A percentile compares a stretch with the other conserved stretches of the same genome.
These are phyloP conservation scores for Mesitornis unicolor DNA, from an alignment of 2,113 vertebrate genomes.

Conservation along the genomic window DNA sequence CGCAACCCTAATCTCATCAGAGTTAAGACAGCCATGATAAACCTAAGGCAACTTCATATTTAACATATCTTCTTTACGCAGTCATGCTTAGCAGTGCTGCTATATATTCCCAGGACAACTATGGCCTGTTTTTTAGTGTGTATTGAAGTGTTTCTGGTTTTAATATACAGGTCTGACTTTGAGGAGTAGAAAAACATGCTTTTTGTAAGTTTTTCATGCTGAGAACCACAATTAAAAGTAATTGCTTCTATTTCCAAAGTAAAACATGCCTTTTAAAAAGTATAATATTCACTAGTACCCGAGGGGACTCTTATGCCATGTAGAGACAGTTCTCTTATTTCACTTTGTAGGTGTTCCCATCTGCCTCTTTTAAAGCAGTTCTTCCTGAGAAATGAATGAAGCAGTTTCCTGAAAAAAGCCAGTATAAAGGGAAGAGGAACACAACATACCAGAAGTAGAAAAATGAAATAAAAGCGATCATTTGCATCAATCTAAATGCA, in stretches of 20 bases:
- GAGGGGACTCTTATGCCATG: neutral
- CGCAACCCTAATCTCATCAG: conserved; percentile 21
- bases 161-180: conserved; percentile 16
- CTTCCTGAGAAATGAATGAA: conserved; percentile 2
- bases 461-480: neutral
- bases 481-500: conserved; percentile 4
- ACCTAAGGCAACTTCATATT: neutral
- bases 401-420: neutral
- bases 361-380: neutral
- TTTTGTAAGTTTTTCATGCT: conserved; percentile 1
- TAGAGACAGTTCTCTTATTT: neutral
- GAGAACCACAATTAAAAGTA: conserved; percentile 60
- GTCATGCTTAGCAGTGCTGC: neutral
- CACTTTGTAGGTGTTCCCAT: conserved; percentile 22
- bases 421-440: neutral
- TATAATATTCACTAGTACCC: neutral
- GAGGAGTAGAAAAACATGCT: neutral
- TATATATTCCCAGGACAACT: neutral
- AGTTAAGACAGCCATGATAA: neutral
- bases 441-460: neutral
- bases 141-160: neutral
- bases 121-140: neutral
- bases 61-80: neutral
- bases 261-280: conserved; percentile 19
- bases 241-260: conserved; percentile 32